Percentiles rank a stretch among this genome's conserved stretches.
Conservation (phyloP, 1,140 invertebrate genomes). For the Cephus cinctus region DNA sequence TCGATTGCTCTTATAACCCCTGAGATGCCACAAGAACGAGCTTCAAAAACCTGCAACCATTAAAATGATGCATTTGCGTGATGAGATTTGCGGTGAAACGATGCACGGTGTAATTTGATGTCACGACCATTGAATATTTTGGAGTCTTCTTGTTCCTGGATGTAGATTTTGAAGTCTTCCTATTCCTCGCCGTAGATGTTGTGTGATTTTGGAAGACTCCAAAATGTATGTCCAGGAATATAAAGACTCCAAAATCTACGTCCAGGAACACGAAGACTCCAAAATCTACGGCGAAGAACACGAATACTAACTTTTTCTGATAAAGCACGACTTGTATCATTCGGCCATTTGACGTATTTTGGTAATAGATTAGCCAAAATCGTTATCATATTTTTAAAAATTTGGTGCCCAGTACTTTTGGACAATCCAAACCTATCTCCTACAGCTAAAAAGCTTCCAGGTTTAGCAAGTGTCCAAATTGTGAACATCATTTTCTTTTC, state of each 20-base stretch:
- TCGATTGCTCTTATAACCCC: conserved; percentile 10
- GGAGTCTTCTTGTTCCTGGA: too few species aligned
- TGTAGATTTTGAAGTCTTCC: too few species aligned
- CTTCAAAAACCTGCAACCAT: not conserved
- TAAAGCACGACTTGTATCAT: not conserved
- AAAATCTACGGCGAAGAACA: too few species aligned
- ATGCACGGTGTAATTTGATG: too few species aligned
- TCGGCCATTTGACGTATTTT: not conserved
- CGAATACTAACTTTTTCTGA: not conserved
- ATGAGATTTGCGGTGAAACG: too few species aligned
- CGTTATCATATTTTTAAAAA: conserved; percentile 1
- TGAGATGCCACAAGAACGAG: conserved; percentile 1
- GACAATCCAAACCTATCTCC: conserved; percentile 9
- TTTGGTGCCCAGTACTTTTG: not conserved
- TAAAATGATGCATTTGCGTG: not conserved
- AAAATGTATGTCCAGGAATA: too few species aligned
- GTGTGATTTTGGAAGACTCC: too few species aligned
- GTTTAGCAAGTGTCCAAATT: conserved; percentile 9
- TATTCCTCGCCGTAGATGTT: too few species aligned
- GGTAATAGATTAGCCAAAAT: not conserved
- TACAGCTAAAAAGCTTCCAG: conserved; percentile 8
- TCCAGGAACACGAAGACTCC: too few species aligned
- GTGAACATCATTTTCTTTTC: conserved; percentile 10
- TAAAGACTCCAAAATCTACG: too few species aligned
- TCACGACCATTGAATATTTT: too few species aligned